phyloP scores from a whole-genome alignment of 2,888 invertebrate species.

The Limenitis camilla region DNA sequence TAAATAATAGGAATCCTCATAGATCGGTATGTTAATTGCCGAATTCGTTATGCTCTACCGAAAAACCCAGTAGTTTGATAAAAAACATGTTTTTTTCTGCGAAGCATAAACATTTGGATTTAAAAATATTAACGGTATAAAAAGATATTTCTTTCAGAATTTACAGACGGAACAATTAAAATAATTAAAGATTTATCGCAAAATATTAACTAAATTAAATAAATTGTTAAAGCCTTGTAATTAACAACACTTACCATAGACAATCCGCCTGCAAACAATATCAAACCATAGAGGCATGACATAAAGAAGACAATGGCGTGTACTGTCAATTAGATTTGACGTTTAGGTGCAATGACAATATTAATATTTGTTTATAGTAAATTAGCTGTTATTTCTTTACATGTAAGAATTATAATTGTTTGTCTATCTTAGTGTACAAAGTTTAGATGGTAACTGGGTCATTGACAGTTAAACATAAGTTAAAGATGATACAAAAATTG shows the following conservation, averaged over 20 bases:
- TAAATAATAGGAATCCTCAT: background rate
- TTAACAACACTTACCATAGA: background rate
- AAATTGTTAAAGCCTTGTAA: background rate
- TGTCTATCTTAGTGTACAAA: slow-evolving; percentile 7
- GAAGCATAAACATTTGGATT: too few relatives aligned
- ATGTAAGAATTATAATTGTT: slow-evolving; percentile 7
- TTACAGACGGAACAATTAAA: too few relatives aligned
- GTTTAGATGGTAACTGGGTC: slow-evolving; percentile 11
- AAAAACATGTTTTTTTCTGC: too few relatives aligned
- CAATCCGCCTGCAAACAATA: background rate
- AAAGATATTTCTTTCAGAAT: too few relatives aligned
- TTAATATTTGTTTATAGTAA: background rate
- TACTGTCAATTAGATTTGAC: background rate
- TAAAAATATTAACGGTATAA: too few relatives aligned
- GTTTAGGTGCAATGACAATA: background rate
- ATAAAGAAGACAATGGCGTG: slow-evolving; percentile 6
- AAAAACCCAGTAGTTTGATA: background rate
- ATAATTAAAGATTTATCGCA: too few relatives aligned
- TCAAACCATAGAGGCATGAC: background rate
- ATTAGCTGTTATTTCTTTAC: background rate
- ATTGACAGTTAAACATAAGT: slow-evolving; percentile 19
- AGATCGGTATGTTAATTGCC: background rate
- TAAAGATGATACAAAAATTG: slow-evolving; percentile 11
- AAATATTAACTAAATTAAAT: too few relatives aligned
- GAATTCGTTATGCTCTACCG: background rate